Evolutionary conservation across 2,113 vertebrate species (phyloP).

Genomic region (Amazona guildingii): DNA sequence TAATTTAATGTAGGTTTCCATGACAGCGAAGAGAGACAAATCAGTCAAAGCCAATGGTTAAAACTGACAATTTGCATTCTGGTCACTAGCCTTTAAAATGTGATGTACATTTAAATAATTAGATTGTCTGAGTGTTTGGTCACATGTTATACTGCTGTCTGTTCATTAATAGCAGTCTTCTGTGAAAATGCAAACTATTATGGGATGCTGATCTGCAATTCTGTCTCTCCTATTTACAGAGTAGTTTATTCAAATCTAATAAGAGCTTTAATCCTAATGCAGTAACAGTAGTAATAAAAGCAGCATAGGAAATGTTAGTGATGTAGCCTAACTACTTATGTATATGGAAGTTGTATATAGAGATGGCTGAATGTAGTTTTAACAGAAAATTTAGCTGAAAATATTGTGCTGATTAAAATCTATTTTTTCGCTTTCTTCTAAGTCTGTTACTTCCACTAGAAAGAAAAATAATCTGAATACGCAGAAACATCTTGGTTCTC

Average conservation of each 20-base stretch:
- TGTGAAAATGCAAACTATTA: not conserved
- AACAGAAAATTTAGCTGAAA: not conserved
- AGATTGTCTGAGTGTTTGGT: not conserved
- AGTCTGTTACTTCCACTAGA: not conserved
- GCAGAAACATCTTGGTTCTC: not conserved
- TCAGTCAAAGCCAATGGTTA: not conserved
- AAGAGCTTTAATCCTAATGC: not conserved
- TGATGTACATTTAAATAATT: not conserved
- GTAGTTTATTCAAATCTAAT: not conserved
- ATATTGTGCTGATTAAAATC: not conserved
- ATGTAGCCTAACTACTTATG: not conserved
- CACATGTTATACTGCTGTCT: not conserved
- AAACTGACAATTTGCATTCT: not conserved
- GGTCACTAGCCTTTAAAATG: not conserved
- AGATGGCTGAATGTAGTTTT: not conserved
- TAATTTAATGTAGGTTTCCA: not conserved
- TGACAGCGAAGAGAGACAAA: not conserved
- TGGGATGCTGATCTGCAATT: not conserved
- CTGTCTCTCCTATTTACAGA: not conserved
- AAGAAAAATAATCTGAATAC: not conserved
- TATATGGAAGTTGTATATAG: not conserved
- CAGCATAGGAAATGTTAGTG: not conserved
- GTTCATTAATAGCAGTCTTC: not conserved
- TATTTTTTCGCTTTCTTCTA: not conserved
- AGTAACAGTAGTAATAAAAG: not conserved